Evolutionary conservation across 2,888 invertebrate genomes (phyloP), one percentile per base, ranked within the genome.

Genomic region (Cordilura impudica): DNA sequence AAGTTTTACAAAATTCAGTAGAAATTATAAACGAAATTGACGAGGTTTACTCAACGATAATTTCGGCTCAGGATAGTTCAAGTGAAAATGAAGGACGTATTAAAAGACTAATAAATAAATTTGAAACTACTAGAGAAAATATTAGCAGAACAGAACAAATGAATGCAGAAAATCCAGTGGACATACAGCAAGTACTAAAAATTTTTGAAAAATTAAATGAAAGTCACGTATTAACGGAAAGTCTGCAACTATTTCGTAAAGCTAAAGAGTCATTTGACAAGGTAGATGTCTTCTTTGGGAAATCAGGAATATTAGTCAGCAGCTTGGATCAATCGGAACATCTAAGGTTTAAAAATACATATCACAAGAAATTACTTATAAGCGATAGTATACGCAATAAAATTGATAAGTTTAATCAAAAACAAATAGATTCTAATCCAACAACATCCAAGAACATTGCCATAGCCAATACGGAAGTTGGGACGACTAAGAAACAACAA

Each of bases 191-290:
- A 2, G 77, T 86, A n/a, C 56, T 86, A 4, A 51, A 78, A 1
- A 84, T 85, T 39, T 85, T 85, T 60, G 84, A 85, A 21, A 81
- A 82, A 10, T 79, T 86, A 0, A 81, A 85, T 23, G 82, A 86
- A 0, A 84, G 83, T 47, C 84, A 85, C 14, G 54, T 84, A 58
- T 74, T 87, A 21, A 82, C 77, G 6, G 85, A 87, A 4, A 84
- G 85, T 26, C 61, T 86, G 6, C 51, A 83, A 56, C 81, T 82
- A 5, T 86, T 84, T 26, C 85, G 83, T 16, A 81, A 82, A 1
- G 84, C 85, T 54, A 85, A 84, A 56, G 86, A 86, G 10, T 84
- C 85, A 0, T 82, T 87, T 43, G 84, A 83, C 6, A 82, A 84
- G 75, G 82, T 86, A 2, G 82, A 82, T 1, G 39, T 53, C 0